Conservation (phyloP, 2,797 vertebrate genomes). For the Fistularia commersonii region DNA sequence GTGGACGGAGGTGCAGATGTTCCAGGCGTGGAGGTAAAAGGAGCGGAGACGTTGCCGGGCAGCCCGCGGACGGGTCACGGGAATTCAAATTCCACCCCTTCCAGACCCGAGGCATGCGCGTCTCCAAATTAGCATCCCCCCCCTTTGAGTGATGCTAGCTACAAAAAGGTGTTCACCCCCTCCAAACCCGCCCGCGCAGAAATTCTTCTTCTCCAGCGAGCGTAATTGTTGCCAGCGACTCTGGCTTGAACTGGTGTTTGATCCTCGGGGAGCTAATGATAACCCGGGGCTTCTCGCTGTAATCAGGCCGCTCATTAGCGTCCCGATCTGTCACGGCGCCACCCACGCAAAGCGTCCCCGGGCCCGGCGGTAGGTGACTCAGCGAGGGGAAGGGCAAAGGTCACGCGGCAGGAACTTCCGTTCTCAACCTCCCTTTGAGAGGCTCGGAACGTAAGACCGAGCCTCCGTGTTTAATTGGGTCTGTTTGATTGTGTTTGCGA, state of each 20-base stretch:
- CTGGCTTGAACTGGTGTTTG: constrained; percentile 43
- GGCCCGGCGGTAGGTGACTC: constrained; percentile 25
- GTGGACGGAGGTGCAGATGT: too few relatives aligned
- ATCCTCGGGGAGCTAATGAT: constrained; percentile 49
- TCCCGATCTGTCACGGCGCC: constrained; percentile 33
- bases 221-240: constrained; percentile 13
- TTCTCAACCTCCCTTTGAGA: too few relatives aligned
- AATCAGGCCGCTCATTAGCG: constrained; percentile 69
- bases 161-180: not conserved
- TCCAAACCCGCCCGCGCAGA: not conserved
- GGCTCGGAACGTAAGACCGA: not conserved
- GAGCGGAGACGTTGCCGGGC: too few relatives aligned
- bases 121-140: too few relatives aligned
- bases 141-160: too few relatives aligned
- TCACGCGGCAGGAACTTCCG: constrained; percentile 10
- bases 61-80: too few relatives aligned
- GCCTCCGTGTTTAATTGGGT: constrained; percentile 15
- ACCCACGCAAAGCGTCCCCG: constrained; percentile 22
- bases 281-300: constrained; percentile 41
- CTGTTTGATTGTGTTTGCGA: constrained; percentile 11
- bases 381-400: constrained; percentile 23
- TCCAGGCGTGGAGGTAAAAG: too few relatives aligned
- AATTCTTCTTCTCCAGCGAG: constrained; percentile 23
- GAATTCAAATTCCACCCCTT: too few relatives aligned
- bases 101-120: too few relatives aligned